Conservation (phyloP, 2,888 invertebrate species). For the Ariolimax columbianus region DNA sequence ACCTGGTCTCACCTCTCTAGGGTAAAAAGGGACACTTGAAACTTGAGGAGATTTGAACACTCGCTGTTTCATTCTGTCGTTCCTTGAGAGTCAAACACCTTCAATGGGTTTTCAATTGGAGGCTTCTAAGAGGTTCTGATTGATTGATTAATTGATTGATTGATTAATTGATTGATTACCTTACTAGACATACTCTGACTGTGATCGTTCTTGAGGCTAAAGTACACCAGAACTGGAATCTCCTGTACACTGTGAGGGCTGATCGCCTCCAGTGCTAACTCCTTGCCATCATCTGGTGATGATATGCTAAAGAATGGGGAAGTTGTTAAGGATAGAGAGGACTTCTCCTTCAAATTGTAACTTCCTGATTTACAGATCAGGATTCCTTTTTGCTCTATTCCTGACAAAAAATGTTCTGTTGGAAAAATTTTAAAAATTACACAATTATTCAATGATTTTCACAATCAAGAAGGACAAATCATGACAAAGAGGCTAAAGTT, state of each 20-base stretch:
- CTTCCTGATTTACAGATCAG: constrained; percentile 70
- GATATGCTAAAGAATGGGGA: constrained; percentile 36
- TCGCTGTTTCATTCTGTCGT: too few species aligned
- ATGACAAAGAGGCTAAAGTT: too few species aligned
- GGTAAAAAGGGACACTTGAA: too few species aligned
- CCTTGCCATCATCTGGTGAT: neutral
- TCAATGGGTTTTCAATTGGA: too few species aligned
- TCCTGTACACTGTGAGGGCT: constrained; percentile 6
- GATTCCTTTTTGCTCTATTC: constrained; percentile 67
- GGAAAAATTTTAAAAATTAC: neutral
- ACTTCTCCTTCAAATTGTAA: constrained; percentile 51
- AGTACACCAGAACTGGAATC: constrained; percentile 42
- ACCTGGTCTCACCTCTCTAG: too few species aligned
- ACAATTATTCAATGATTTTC: neutral
- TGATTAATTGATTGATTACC: too few species aligned
- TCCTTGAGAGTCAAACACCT: too few species aligned
- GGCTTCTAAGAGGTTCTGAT: too few species aligned
- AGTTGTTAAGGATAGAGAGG: constrained; percentile 34
- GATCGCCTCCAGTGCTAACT: constrained; percentile 22
- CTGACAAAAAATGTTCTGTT: constrained; percentile 63
- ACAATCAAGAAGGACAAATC: neutral
- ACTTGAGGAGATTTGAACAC: too few species aligned
- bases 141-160: too few species aligned
- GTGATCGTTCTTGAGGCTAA: constrained; percentile 21
- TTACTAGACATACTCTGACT: constrained; percentile 10